Percentiles rank a stretch among this genome's conserved stretches.
Conservation (phyloP, 1,140 invertebrate species). For the Zaprionus africanus region DNA sequence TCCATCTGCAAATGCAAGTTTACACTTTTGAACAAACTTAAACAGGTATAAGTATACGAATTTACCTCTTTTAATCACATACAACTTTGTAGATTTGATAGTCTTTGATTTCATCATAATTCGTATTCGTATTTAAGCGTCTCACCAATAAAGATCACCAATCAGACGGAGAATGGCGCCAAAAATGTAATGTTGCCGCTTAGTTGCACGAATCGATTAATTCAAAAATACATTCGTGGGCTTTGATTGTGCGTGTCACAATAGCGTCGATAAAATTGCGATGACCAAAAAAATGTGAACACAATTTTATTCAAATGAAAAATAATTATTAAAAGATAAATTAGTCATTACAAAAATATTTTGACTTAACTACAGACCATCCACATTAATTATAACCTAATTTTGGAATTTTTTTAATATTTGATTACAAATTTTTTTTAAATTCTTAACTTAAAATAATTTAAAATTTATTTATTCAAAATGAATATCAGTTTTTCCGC, state of each 20-base stretch:
- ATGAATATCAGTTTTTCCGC: too few species aligned
- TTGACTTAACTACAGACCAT: too few species aligned
- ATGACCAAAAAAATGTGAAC: background rate
- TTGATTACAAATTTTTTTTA: too few species aligned
- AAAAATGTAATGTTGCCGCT: constrained; percentile 5
- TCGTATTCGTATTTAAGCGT: background rate
- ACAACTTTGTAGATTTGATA: constrained; percentile 84
- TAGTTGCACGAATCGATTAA: background rate
- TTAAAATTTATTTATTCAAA: too few species aligned
- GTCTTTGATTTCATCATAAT: constrained; percentile 30
- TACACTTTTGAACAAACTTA: background rate
- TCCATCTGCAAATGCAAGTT: constrained; percentile 88
- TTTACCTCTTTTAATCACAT: constrained; percentile 83
- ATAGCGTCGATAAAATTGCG: background rate
- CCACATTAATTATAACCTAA: too few species aligned
- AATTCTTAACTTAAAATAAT: too few species aligned
- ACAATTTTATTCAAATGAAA: background rate
- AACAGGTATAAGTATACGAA: constrained; percentile 40
- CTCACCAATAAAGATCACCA: background rate
- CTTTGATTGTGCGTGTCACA: background rate
- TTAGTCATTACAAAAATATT: too few species aligned
- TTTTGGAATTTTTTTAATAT: too few species aligned
- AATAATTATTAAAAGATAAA: background rate
- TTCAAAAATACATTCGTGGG: background rate
- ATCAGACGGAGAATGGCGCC: constrained; percentile 33